Evolutionary conservation across 2,113 vertebrate genomes (phyloP), one percentile per base, ranked within the genome.

Genomic region (Oncorhynchus keta): DNA sequence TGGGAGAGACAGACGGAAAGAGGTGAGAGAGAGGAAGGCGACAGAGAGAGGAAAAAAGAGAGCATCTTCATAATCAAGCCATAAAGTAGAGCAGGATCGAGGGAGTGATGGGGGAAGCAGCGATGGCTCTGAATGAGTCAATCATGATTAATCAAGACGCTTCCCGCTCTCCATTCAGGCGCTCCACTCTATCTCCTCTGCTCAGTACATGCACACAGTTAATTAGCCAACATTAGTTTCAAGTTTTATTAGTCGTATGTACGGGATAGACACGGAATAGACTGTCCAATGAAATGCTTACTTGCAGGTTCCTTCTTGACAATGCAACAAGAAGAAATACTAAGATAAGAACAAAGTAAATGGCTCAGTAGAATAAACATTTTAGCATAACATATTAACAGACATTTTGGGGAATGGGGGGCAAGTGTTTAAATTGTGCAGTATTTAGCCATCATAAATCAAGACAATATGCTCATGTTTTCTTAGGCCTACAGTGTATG

Each of bases 121-220:
- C 87, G 87, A 81, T 78, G 81, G 87, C 74, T 87, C 87, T 92
- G 89, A 92, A 92, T 89, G 90, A 93, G 90, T 91, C 89, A 91
- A 93, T 94, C 92, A 92, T 86, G 90, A 91, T 93, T 93, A 93
- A 92, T 93, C 92, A 93, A 88, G 88, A 86, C 72, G 84, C 84
- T 89, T 86, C 83, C 87, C 74, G 69, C 85, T 87, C 85, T 79
- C 76, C 18, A 57, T 72, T 78, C 65, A 48, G 18, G 48, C 39
- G 1, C 39, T 57, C 70, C 55, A 2, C 84, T 76, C 35, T 1
- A 45, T 32, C 64, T 45, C 71, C 32, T 67, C 64, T 70, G 28
- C 62, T 64, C n/a, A 13, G 30, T 8, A 16, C 30, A 49, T 69
- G 61, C 67, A 67, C 72, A 78, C 57, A 32, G 55, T 59, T 55